phyloP scores from a whole-genome alignment of 2,113 vertebrate genomes.

The Pteropus alecto region DNA sequence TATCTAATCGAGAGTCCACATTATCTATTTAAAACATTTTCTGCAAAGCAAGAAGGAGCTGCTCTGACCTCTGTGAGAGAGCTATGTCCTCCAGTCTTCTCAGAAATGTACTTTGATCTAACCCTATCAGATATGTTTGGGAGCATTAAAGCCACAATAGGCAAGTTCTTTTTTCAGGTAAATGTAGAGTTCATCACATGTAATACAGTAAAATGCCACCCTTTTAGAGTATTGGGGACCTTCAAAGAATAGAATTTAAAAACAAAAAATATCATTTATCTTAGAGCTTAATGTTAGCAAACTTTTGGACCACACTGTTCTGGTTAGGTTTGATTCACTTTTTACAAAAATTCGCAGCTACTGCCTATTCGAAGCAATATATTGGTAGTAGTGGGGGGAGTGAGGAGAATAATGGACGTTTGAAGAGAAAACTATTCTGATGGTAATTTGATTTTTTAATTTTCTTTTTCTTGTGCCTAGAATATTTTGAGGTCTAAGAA shows the following conservation, averaged over 20 bases:
- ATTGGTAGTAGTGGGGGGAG: background rate
- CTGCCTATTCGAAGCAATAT: background rate
- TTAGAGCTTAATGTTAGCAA: background rate
- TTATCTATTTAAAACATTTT: background rate
- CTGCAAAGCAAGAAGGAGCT: background rate
- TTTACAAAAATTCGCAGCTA: background rate
- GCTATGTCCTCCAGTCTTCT: background rate
- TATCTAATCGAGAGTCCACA: background rate
- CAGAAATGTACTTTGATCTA: background rate
- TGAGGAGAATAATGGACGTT: background rate
- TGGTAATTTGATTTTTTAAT: conserved; percentile 5
- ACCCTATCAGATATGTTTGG: background rate
- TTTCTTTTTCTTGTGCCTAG: background rate
- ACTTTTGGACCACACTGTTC: background rate
- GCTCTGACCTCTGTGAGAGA: background rate
- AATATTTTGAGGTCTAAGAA: conserved; percentile 4
- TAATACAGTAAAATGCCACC: background rate
- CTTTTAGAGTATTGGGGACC: background rate
- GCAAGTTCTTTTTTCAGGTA: background rate
- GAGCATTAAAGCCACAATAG: background rate
- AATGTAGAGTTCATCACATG: background rate
- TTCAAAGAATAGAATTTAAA: conserved; percentile 25
- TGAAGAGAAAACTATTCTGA: conserved; percentile 40
- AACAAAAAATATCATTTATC: background rate
- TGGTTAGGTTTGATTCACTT: background rate